Evolutionary conservation across 2,113 vertebrate genomes (phyloP), one percentile per base, ranked within the genome.

Genomic region (Phylloscopus trochilus): DNA sequence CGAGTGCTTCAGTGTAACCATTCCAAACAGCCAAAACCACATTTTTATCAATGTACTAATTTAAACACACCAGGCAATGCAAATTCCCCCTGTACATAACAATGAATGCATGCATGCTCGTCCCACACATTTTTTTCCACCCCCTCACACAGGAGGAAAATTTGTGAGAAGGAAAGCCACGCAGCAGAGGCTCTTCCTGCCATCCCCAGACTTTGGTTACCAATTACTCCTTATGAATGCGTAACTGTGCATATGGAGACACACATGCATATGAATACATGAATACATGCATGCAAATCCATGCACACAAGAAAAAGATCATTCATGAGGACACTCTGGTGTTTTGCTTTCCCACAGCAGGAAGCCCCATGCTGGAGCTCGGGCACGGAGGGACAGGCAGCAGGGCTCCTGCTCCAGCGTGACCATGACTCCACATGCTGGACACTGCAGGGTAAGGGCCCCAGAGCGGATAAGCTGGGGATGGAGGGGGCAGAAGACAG

Each of bases 21-120:
- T 76, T 72, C 75, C 79, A 84, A 91, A 92, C 22, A 91, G 76
- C 59, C 74, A 60, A 96, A 96, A 44, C 3, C 49, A 88, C 58
- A 83, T 76, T 94, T 93, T 87, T 79, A 84, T 91, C 73, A 75
- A 72, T 43, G 46, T 52, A 37, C 14, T 68, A 35, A 35, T 66
- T 64, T 44, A 87, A 89, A 74, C 56, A 80, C 28, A 70, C 24
- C 28, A 27, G 9, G 53, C 51, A 87, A 86, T 5, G 24, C n/a
- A 80, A 76, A 87, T 89, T 94, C 74, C 55, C 64, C 30, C 44
- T 82, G 51, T 52, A 92, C 30, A 83, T n/a, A 72, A 56, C 58
- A 63, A 53, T 28, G 46, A 86, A 7, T 30, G 8, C 35, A 13
- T 56, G 17, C 33, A 41, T 24, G 43, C 10, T 82, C 37, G 0